These are phyloP conservation scores for Branchipolynoe longqiensis DNA, from an alignment of 2,888 invertebrate genomes.

Conservation along the genomic window DNA sequence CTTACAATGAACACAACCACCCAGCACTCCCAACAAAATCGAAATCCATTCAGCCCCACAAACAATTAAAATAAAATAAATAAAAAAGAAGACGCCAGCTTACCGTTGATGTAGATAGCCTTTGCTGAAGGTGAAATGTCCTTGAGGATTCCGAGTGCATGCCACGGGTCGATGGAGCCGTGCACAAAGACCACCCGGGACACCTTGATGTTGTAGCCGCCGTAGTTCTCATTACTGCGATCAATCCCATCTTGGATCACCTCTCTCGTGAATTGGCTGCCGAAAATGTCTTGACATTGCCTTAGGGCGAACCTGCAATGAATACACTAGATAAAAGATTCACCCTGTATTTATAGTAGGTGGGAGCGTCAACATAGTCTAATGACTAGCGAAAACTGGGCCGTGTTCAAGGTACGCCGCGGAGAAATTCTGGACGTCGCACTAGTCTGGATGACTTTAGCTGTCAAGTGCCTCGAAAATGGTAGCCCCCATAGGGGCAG, in stretches of 20 bases:
- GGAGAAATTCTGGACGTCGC: too few relatives aligned
- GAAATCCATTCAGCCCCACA: neutral
- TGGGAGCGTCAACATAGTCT: too few relatives aligned
- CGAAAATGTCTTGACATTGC: conserved; percentile 92
- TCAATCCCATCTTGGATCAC: conserved; percentile 86
- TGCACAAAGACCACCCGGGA: conserved; percentile 92
- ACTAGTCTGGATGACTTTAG: too few relatives aligned
- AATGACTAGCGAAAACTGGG: too few relatives aligned
- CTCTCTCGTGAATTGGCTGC: conserved; percentile 84
- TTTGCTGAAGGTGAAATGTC: conserved; percentile 78
- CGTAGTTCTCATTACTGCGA: conserved; percentile 89
- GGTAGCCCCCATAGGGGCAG: too few relatives aligned
- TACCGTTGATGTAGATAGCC: conserved; percentile 82
- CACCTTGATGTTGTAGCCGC: conserved; percentile 87
- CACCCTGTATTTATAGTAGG: too few relatives aligned
- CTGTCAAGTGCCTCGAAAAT: too few relatives aligned
- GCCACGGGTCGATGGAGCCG: conserved; percentile 90
- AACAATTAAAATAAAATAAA: neutral
- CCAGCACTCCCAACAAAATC: too few relatives aligned
- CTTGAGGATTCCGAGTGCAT: conserved; percentile 82
- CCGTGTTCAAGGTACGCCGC: too few relatives aligned
- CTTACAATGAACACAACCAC: too few relatives aligned
- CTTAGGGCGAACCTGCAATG: conserved; percentile 85
- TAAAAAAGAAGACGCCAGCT: neutral
- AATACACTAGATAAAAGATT: too few relatives aligned